These are phyloP conservation scores for Deilephila porcellus DNA, from an alignment of 2,888 invertebrate genomes.

Conservation along the genomic window DNA sequence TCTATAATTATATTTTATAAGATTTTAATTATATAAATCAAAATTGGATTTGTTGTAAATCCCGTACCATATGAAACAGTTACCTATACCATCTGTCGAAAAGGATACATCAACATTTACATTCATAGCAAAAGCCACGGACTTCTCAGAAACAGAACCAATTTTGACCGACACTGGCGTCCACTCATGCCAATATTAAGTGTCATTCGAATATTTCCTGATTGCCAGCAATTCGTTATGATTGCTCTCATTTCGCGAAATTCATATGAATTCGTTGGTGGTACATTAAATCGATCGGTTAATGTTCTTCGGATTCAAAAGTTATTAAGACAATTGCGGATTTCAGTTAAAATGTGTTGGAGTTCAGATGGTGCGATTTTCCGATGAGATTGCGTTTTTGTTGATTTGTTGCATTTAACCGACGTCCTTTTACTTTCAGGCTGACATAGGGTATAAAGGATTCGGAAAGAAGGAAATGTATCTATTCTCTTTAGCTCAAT, in stretches of 20 bases:
- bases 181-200: slow-evolving; percentile 30
- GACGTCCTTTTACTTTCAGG: no score
- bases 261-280: slow-evolving; percentile 24
- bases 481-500: no score
- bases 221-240: slow-evolving; percentile 38
- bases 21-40: no score
- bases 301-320: slow-evolving; percentile 14
- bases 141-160: slow-evolving; percentile 13
- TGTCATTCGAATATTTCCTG: slow-evolving; percentile 26
- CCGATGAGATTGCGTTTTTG: no score
- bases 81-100: not conserved
- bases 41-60: no score
- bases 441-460: no score
- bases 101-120: not conserved
- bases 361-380: not conserved
- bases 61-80: not conserved
- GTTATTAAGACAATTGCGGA: slow-evolving; percentile 16
- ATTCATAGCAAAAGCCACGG: not conserved
- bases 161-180: slow-evolving; percentile 9
- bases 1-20: no score
- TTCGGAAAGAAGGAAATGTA: no score
- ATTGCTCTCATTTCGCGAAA: slow-evolving; percentile 28
- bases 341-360: not conserved
- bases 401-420: no score
- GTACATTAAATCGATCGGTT: slow-evolving; percentile 25